Percentiles rank a stretch among this genome's conserved stretches.
Evolutionary conservation across 2,797 vertebrate genomes (phyloP).

Genomic region (Holocentrus rufus): DNA sequence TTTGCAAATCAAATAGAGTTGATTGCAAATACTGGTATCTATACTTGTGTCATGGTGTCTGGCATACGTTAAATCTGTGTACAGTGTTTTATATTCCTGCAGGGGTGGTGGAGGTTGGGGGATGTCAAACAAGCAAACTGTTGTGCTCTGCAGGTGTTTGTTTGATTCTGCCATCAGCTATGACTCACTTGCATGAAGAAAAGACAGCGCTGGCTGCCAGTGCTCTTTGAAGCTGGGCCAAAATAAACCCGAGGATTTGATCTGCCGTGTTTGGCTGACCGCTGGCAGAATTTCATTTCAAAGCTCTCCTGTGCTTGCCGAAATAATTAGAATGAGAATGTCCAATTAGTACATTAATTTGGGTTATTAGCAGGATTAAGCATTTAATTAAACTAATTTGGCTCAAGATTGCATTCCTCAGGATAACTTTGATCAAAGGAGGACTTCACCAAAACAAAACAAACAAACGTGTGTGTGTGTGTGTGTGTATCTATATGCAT

Average conservation of each 20-base stretch:
- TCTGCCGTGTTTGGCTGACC: constrained; percentile 25
- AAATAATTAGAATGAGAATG: constrained; percentile 51
- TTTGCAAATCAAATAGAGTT: too few species aligned
- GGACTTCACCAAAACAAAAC: neutral
- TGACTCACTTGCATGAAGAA: constrained; percentile 40
- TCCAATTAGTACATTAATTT: constrained; percentile 63
- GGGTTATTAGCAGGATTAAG: constrained; percentile 64
- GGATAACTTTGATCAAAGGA: constrained; percentile 22
- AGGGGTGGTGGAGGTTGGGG: neutral
- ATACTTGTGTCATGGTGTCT: neutral
- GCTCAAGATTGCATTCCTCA: constrained; percentile 25
- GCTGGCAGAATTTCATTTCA: constrained; percentile 52
- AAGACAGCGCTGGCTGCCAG: constrained; percentile 17
- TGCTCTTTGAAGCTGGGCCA: constrained; percentile 29
- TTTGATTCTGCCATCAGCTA: constrained; percentile 51
- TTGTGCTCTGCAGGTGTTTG: constrained; percentile 48
- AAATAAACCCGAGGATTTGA: constrained; percentile 25
- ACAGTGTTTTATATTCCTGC: neutral
- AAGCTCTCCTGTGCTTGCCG: constrained; percentile 36
- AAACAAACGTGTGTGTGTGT: too few species aligned
- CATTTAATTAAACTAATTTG: constrained; percentile 58
- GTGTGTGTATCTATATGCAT: neutral
- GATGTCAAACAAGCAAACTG: neutral
- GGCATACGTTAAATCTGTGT: neutral
- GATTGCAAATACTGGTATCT: neutral